Evolutionary conservation across 2,888 invertebrate species (phyloP), one percentile per base, ranked within the genome.

Genomic region (Mesochorus sp.): DNA sequence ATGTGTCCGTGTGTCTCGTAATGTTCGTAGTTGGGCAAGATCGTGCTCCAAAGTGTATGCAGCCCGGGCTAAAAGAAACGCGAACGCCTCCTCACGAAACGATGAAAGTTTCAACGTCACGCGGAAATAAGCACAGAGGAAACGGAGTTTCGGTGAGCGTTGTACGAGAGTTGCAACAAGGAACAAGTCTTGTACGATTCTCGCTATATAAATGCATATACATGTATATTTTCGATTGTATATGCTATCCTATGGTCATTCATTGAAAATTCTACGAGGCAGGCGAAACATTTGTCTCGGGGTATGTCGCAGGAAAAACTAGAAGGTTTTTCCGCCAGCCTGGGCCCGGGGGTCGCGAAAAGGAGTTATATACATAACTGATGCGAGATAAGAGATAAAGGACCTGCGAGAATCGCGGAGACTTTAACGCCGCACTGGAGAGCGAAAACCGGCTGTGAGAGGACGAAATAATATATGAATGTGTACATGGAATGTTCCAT

Each of bases 181-280:
- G 55, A 57, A 53, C n/a, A 34, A 77, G 68, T 71, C 67, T 39
- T 31, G 17, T 21, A 70, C 42, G 31, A 31, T 44, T n/a, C 39
- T 44, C 21, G 47, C 34, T 10, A 37, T 37, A 47, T 14, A 61
- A 44, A 21, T 62, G 57, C 34, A 21, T 26, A 59, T 12, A 59
- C 12, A 19, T 39, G 34, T 44, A 62, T 51, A 39, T 47, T 55
- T 51, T 66, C 47, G 62, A 14, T 31, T 51, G 6, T 55, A 8
- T 39, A 28, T 49, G 28, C 10, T n/a, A 37, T 8, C n/a, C 39
- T 24, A 55, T 49, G 66, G 66, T 74, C 80, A 76, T 80, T 79
- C 84, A 85, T 85, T 85, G 84, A 83, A 85, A 86, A 86, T 86
- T 86, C 85, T 83, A 73, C 80, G 79, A 73, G 66, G 82, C 80